phyloP scores from a whole-genome alignment of 2,113 vertebrate species.

The Bufo bufo region DNA sequence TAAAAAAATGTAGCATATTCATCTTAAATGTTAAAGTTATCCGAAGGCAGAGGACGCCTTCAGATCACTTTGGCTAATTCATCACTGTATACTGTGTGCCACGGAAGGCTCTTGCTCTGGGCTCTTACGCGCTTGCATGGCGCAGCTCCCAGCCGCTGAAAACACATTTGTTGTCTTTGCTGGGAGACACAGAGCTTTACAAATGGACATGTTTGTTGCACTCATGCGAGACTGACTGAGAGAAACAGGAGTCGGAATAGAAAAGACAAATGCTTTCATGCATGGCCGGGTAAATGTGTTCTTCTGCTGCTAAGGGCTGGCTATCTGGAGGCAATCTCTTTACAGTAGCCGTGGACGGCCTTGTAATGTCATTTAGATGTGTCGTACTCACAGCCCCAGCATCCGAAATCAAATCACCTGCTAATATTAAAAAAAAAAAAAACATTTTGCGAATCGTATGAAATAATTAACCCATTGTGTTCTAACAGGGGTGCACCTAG shows the following conservation, averaged over 20 bases:
- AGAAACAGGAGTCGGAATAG: slow-evolving; percentile 42
- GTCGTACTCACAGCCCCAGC: background rate
- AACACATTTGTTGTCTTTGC: slow-evolving; percentile 41
- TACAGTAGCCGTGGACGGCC: background rate
- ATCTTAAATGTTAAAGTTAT: background rate
- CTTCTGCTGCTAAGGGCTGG: slow-evolving; percentile 6
- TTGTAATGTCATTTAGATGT: slow-evolving; percentile 20
- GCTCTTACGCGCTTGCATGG: background rate
- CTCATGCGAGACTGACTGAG: slow-evolving; percentile 39
- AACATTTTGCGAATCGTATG: background rate
- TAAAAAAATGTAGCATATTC: background rate
- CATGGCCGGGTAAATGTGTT: slow-evolving; percentile 33
- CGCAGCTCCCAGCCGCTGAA: background rate
- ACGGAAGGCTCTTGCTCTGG: background rate
- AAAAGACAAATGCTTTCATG: slow-evolving; percentile 53
- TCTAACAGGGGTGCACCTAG: background rate
- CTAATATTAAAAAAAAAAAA: background rate
- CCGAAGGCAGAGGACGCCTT: background rate
- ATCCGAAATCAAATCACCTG: background rate
- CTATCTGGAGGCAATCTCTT: background rate
- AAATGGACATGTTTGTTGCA: slow-evolving; percentile 47
- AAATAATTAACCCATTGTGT: background rate
- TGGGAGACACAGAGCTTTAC: slow-evolving; percentile 38
- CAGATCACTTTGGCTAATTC: background rate
- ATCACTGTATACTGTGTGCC: background rate